Evolutionary conservation across 1,140 invertebrate species (phyloP).

Genomic region (Nilaparvata lugens): DNA sequence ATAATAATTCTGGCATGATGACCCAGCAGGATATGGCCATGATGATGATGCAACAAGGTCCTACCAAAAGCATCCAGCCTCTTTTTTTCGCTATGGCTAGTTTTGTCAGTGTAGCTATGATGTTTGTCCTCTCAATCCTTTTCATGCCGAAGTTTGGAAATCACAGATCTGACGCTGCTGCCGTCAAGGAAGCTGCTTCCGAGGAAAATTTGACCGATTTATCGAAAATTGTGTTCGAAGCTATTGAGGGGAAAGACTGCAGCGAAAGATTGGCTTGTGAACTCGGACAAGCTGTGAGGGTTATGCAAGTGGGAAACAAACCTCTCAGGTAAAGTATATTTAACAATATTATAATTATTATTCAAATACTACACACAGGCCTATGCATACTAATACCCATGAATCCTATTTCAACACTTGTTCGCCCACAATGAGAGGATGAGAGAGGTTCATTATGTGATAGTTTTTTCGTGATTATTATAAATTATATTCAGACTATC

Average conservation of each 20-base stretch:
- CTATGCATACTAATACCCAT: too few relatives aligned
- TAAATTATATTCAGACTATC: background rate
- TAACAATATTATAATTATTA: background rate
- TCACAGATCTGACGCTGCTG: slow-evolving; percentile 8
- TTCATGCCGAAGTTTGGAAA: slow-evolving; percentile 36
- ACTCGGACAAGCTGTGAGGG: slow-evolving; percentile 24
- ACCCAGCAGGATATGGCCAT: background rate
- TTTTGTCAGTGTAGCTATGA: slow-evolving; percentile 39
- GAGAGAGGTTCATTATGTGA: background rate
- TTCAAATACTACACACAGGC: background rate
- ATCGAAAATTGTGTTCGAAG: slow-evolving; percentile 24
- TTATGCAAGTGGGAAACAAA: slow-evolving; percentile 23
- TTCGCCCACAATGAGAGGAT: background rate
- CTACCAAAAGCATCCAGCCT: slow-evolving; percentile 33
- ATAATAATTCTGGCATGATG: background rate
- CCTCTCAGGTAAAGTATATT: slow-evolving; percentile 22
- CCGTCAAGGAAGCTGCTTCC: slow-evolving; percentile 13
- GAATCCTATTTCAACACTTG: background rate
- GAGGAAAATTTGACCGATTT: slow-evolving; percentile 23
- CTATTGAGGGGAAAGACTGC: slow-evolving; percentile 29
- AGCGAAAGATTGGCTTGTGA: slow-evolving; percentile 28
- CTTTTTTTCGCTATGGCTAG: slow-evolving; percentile 40
- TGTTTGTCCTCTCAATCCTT: slow-evolving; percentile 36
- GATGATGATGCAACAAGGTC: slow-evolving; percentile 1
- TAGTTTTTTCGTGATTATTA: too few relatives aligned